Evolutionary conservation across 2,888 invertebrate species (phyloP), one percentile per base, ranked within the genome.

Genomic region (Drosophila sordidula): DNA sequence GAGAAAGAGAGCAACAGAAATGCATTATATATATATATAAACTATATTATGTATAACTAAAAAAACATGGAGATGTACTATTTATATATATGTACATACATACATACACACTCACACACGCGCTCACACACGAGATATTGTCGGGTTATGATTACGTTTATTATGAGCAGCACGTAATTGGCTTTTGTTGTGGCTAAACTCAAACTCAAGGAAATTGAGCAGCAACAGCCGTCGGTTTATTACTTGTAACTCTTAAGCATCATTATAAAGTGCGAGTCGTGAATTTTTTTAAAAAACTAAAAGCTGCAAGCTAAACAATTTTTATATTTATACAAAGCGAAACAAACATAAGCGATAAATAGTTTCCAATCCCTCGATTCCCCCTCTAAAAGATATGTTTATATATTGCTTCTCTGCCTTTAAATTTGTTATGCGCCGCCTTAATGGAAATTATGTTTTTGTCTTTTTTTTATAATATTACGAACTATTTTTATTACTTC

Each of bases 31-130:
- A 42, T 70, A 55, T 50, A 57, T 72, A 72, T 68, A 68, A 76
- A 74, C 82, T 85, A 85, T 84, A 86, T 86, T 75, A 88, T 82
- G 66, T 86, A 70, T 69, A 75, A 73, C 85, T 76, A 74, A 80
- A 34, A 34, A 11, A 68, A 47, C 36, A 71, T 46, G 56, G 47
- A 55, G 50, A 64, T 81, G 79, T 75, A 82, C 83, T 81, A 88
- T 81, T 75, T 83, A 88, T 79, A 73, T 87, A 78, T 75, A 64
- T 66, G 66, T 51, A 74, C 49, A 67, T 51, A 49, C 25, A 68
- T 58, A 67, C 59, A 66, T 66, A 72, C 47, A 61, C 34, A 64
- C 41, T 41, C 18, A 45, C 18, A 55, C 41, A 69, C 18, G 18
- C 18, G 18, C 18, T 18, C 18, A 18, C 26, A 46, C 14, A 14